phyloP scores from a whole-genome alignment of 2,113 vertebrate species.

The Vireo altiloquus region DNA sequence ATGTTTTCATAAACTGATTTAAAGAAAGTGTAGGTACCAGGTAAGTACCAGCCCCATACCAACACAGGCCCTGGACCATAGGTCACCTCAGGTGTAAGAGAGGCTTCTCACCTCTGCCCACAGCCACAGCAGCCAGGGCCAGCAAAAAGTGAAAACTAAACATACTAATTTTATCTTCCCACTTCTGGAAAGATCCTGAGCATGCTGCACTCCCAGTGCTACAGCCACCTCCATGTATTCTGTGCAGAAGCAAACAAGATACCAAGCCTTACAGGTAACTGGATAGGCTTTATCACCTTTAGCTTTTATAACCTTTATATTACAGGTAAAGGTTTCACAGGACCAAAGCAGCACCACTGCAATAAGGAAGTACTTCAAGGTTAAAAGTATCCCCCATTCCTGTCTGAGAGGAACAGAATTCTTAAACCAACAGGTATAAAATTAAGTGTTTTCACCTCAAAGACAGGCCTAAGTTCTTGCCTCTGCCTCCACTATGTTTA shows the following conservation, averaged over 20 bases:
- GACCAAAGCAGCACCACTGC: background rate
- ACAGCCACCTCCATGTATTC: background rate
- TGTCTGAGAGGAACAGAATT: background rate
- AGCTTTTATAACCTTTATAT: too few species aligned
- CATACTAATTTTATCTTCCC: background rate
- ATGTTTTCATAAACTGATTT: rapidly evolving
- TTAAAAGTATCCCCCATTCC: background rate
- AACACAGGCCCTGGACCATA: background rate
- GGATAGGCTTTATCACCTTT: too few species aligned
- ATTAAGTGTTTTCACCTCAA: too few species aligned
- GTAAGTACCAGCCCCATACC: rapidly evolving
- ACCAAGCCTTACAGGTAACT: background rate
- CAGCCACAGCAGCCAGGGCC: background rate
- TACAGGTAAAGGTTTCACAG: background rate
- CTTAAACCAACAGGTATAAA: background rate
- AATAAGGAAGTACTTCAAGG: background rate
- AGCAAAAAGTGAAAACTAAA: background rate
- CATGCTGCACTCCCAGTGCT: rapidly evolving
- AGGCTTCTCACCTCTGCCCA: background rate
- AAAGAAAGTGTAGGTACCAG: too few species aligned
- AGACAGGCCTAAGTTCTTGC: background rate
- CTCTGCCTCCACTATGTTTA: background rate
- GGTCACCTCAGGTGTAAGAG: rapidly evolving
- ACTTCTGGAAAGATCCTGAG: background rate
- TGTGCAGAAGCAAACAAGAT: background rate